Evolutionary conservation across 2,113 vertebrate genomes (phyloP), one percentile per base, ranked within the genome.

Genomic region (Tiliqua scincoides): DNA sequence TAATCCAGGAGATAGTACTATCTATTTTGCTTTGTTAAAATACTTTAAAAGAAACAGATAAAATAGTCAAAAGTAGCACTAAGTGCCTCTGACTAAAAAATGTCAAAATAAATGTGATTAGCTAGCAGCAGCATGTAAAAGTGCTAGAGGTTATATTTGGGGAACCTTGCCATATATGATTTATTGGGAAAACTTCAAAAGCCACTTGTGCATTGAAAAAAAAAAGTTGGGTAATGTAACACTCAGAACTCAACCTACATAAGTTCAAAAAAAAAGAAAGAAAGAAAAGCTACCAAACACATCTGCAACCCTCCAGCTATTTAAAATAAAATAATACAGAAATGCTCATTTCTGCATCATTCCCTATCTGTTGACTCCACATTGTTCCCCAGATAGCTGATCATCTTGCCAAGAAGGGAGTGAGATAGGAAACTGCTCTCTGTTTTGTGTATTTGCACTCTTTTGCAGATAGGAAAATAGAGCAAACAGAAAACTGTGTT

Each of bases 151-250:
- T 63, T 72, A 52, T 79, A 57, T 57, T 73, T 40, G 61, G 30
- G 12, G 67, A 32, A 25, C 14, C 57, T 73, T 30, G 23, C 57
- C 32, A 68, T 25, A 62, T 27, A 52, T 62, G 76, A 86, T 86
- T 79, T 86, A 80, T 62, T 79, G 68, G 77, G 54, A 52, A 86
- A 86, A 72, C n/a, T 79, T 48, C 76, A 80, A 79, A 86, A 79
- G 23, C 84, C 30, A 86, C 27, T 62, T 73, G 57, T 62, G 72
- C 35, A 62, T 79, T 52, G n/a, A n/a, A 20, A 32, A 2, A 17
- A 70, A 62, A 59, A 57, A 57, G 67, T 67, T 77, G 32, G 35
- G 57, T 77, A 68, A 8, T 68, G 32, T 77, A 57, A 70, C 35
- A 40, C 67, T 72, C 21, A 37, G 35, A 68, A 48, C 30, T 78